Conservation (phyloP, 2,797 vertebrate species). For the Paratrypauchen microcephalus region DNA sequence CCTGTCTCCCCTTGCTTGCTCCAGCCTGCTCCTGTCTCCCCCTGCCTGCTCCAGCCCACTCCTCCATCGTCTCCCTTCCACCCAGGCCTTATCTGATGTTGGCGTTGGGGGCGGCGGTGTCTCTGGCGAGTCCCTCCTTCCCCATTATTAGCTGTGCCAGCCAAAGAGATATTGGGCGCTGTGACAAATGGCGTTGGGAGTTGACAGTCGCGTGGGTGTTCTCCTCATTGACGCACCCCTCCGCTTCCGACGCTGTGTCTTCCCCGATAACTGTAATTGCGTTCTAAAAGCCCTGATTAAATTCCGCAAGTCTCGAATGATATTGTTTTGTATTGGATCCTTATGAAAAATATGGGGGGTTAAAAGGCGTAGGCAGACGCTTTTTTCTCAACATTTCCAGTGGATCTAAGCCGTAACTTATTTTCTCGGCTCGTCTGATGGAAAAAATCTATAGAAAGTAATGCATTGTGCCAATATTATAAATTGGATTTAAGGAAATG, state of each 20-base stretch:
- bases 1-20: too few relatives aligned
- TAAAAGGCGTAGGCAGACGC: constrained; percentile 45
- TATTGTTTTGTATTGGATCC: constrained; percentile 76
- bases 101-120: constrained; percentile 53
- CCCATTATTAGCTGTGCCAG: constrained; percentile 74
- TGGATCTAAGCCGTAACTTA: constrained; percentile 54
- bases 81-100: constrained; percentile 67
- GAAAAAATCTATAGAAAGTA: constrained; percentile 1
- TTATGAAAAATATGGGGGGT: constrained; percentile 71
- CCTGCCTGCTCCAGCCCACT: constrained; percentile 8
- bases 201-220: constrained; percentile 63
- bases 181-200: constrained; percentile 68
- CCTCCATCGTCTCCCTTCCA: background rate
- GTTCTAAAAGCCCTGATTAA: constrained; percentile 76
- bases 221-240: constrained; percentile 14
- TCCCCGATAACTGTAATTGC: constrained; percentile 71
- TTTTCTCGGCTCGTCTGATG: constrained; percentile 25
- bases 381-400: constrained; percentile 16
- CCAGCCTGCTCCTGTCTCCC: background rate
- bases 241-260: constrained; percentile 28
- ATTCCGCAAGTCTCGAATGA: constrained; percentile 69
- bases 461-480: background rate
- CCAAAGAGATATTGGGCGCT: constrained; percentile 66
- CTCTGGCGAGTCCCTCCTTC: constrained; percentile 64
- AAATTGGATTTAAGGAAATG: background rate